Evolutionary conservation across 92 coral and sea anemone species (phyloP), one percentile per base, ranked within the genome.

Genomic region (Heteractis magnifica): DNA sequence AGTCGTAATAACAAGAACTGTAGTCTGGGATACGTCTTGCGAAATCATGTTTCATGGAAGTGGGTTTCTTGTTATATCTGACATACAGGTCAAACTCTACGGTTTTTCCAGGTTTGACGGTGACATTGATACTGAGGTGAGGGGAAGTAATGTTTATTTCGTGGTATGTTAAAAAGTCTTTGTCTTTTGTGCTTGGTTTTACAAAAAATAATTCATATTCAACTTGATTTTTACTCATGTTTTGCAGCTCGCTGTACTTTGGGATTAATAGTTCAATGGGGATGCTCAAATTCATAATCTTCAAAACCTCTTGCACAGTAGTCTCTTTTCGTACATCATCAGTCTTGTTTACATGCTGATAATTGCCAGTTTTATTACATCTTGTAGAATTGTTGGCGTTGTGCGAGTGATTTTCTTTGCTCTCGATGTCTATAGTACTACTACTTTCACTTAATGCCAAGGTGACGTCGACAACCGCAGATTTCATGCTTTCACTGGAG

Each of bases 201-300:
- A 85, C 77, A 68, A 85, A 85, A 70, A 20, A 50, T 14, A 81
- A 65, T 81, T 79, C 74, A 19, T 71, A 23, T 71, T 51, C 71
- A 59, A 6, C 70, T 20, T 56, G 51, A 1, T 86, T 21, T 14
- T 15, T 76, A 12, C 55, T 82, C 72, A n/a, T 48, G 0, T 72
- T 50, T 26, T 56, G 65, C n/a, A 19, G 16, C 6, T 77, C 48
- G 48, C 74, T 53, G 9, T 41, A 10, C 26, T 56, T 58, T 44
- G 93, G 93, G 34, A 90, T 71, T 26, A 72, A 90, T 12, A 90
- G 71, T 65, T 90, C 87, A 8, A 90, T 84, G 34, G 91, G 93
- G 9, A 79, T 80, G 68, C 23, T 62, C 16, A 90, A 81, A 56
- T 81, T 78, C 1, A 84, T 48, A 49, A 93, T 56, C 26, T 79